A percentile compares a stretch with the other conserved stretches of the same genome.
Conservation (phyloP, 2,888 invertebrate genomes). For the Drosophila dives region DNA sequence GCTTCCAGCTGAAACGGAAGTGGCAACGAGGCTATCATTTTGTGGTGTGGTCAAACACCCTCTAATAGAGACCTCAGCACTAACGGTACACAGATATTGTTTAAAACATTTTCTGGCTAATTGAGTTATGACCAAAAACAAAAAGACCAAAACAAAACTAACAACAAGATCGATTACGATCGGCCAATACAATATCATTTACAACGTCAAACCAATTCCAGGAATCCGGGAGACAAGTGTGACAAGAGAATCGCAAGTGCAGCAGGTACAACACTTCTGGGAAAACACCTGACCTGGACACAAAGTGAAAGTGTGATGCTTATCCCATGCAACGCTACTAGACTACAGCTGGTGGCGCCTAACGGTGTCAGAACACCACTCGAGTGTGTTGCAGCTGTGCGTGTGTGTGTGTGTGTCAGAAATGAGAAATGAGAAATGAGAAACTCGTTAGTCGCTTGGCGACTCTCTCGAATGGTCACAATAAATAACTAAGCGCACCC, state of each 20-base stretch:
- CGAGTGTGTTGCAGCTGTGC: not conserved
- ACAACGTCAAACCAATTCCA: conserved; percentile 48
- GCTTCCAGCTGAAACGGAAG: conserved; percentile 69
- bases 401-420: not conserved
- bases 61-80: conserved; percentile 59
- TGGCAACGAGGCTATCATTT: conserved; percentile 18
- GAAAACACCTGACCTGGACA: conserved; percentile 26
- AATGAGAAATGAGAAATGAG: conserved; percentile 2
- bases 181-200: conserved; percentile 55
- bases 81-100: conserved; percentile 39
- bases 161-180: conserved; percentile 71
- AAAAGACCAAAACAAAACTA: conserved; percentile 19
- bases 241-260: conserved; percentile 58
- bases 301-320: conserved; percentile 58
- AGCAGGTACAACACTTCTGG: conserved; percentile 51
- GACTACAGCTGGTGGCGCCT: conserved; percentile 49
- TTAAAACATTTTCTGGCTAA: conserved; percentile 53
- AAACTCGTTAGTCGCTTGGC: conserved; percentile 11
- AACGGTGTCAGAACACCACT: conserved; percentile 35
- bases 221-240: conserved; percentile 44
- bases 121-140: conserved; percentile 77
- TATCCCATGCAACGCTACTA: conserved; percentile 28
- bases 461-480: conserved; percentile 29
- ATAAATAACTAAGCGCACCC: conserved; percentile 58
- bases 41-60: conserved; percentile 45